These are phyloP conservation scores for Furcifer pardalis DNA, from an alignment of 2,797 vertebrate genomes.

Conservation along the genomic window DNA sequence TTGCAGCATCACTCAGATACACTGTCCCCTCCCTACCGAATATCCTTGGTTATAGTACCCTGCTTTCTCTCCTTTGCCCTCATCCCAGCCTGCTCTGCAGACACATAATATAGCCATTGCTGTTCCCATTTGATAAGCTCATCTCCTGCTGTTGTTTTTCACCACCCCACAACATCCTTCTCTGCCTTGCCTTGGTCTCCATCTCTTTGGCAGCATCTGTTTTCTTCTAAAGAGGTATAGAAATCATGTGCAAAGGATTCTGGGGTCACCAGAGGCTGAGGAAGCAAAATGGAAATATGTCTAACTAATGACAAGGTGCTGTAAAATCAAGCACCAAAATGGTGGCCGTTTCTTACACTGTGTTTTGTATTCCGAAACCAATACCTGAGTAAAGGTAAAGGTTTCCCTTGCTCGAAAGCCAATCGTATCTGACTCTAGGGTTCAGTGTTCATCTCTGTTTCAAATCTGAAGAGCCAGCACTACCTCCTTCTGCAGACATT, in stretches of 20 bases:
- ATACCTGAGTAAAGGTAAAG: neutral
- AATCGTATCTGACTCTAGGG: too few relatives aligned
- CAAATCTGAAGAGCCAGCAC: too few relatives aligned
- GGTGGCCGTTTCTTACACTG: neutral
- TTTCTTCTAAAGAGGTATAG: neutral
- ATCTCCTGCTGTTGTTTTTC: slow-evolving; percentile 22
- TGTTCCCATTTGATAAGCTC: slow-evolving; percentile 23
- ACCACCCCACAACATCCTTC: neutral
- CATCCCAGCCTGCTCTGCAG: too few relatives aligned
- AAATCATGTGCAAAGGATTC: slow-evolving; percentile 6
- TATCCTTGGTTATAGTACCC: neutral
- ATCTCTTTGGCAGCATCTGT: neutral
- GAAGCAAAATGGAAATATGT: neutral
- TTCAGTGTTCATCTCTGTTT: too few relatives aligned
- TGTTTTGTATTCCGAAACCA: neutral
- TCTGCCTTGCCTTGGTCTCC: neutral
- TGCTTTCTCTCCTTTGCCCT: neutral
- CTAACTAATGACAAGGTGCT: neutral
- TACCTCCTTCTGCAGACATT: too few relatives aligned
- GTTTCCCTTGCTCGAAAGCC: too few relatives aligned
- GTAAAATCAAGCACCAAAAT: neutral
- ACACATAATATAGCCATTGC: neutral
- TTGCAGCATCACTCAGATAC: neutral
- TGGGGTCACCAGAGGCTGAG: slow-evolving; percentile 1
- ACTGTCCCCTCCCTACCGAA: neutral